phyloP scores from a whole-genome alignment of 2,888 invertebrate genomes.

The Apamea sordens region DNA sequence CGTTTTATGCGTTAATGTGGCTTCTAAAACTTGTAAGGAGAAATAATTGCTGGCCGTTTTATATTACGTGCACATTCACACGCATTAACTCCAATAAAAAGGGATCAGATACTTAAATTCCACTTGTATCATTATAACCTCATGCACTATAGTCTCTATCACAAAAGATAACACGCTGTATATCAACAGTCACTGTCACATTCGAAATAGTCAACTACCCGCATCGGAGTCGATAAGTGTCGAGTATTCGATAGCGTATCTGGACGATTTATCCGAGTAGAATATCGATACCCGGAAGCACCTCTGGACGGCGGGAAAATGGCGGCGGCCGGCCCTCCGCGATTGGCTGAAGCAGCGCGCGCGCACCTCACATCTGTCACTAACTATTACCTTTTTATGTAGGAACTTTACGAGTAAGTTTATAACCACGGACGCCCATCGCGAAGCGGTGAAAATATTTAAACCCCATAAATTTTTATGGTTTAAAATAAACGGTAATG shows the following conservation, averaged over 20 bases:
- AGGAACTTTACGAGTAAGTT: slow-evolving; percentile 71
- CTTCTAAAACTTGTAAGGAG: slow-evolving; percentile 61
- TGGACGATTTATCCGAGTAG: slow-evolving; percentile 69
- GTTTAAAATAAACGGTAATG: slow-evolving; percentile 81
- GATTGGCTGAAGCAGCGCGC: slow-evolving; percentile 74
- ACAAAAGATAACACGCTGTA: slow-evolving; percentile 64
- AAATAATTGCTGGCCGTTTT: slow-evolving; percentile 44
- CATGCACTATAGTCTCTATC: slow-evolving; percentile 42
- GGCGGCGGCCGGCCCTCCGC: slow-evolving; percentile 69
- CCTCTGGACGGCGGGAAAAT: slow-evolving; percentile 72
- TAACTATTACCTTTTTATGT: slow-evolving; percentile 79
- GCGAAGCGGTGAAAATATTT: slow-evolving; percentile 84
- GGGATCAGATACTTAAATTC: slow-evolving; percentile 27
- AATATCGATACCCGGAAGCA: slow-evolving; percentile 71
- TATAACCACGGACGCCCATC: slow-evolving; percentile 74
- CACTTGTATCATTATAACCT: slow-evolving; percentile 18
- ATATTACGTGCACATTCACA: slow-evolving; percentile 40
- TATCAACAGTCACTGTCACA: slow-evolving; percentile 64
- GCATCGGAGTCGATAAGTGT: slow-evolving; percentile 70
- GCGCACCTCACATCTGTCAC: slow-evolving; percentile 77
- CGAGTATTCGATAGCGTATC: slow-evolving; percentile 69
- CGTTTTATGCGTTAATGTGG: slow-evolving; percentile 61
- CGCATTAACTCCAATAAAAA: slow-evolving; percentile 29
- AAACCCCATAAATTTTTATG: slow-evolving; percentile 85
- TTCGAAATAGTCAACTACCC: slow-evolving; percentile 67